Base-by-base conservation (phyloP, 2,797 vertebrate species). In the Limosa lapponica region DNA sequence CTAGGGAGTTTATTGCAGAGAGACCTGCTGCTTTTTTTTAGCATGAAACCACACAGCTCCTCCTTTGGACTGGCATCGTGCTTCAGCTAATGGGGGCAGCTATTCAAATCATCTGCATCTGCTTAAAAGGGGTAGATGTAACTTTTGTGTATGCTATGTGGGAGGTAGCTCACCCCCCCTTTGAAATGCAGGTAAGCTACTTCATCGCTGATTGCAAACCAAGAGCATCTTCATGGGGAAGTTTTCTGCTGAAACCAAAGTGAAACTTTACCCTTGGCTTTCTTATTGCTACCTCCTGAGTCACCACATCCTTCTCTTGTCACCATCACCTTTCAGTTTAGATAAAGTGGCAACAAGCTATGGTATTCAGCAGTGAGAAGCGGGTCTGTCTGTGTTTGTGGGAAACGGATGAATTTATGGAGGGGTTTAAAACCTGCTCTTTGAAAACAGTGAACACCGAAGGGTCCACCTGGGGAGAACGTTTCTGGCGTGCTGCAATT, bases 281-380 rank as follows among this genome's bases (percentile, higher is more conserved):
- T 90, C 89, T 95, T 83, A 91, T 28, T 90, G 82, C 32, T 54
- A 5, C 61, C 49, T 89, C 75, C 73, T 43, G 44, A 91, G 90
- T 75, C 77, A 69, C 90, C 85, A 91, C 94, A 97, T 96, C 91
- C 91, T 97, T 94, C 87, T 92, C 69, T 77, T 92, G 75, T 75
- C 79, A 66, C 19, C 10, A 51, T 51, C 84, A 83, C 61, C 57
- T 87, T 83, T 89, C 54, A 73, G 46, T 88, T 83, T 34, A 86
- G 72, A 48, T 48, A 88, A 86, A 83, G 90, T 57, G 49, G 57
- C 75, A 82, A 51, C 10, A 27, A 95, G 34, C 67, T 59, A 37
- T 0, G 0, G 36, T 14, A 23, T 79, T 78, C 34, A 78, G 72
- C 46, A 39, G 46, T 16, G 46, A 90, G 57, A 90, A 90, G 14